Base-by-base conservation (phyloP, 2,888 invertebrate species). In the Epinotia demarniana region DNA sequence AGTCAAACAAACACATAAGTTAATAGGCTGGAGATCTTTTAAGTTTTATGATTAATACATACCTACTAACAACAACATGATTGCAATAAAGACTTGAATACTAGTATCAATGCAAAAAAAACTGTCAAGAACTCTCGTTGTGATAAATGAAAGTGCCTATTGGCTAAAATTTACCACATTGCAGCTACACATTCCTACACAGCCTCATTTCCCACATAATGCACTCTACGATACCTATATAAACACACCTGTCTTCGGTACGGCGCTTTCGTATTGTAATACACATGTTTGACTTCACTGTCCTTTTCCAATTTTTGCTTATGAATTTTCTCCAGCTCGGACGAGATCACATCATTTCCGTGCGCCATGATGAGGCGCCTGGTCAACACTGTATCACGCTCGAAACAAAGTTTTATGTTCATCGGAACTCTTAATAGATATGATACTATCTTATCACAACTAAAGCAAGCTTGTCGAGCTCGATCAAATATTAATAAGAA, bases 161-260 rank as follows among this genome's bases (percentile, higher is more conserved):
- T 39, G 39, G 39, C 9, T 39, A 9, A 39, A 39, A 39, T 39
- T 39, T 39, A 39, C 39, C 39, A 39, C 18, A n/a, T 55, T 18
- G 9, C 18, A n/a, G 0, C 9, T 58, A 27, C 13, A 27, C 23
- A 27, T 27, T 27, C 23, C 23, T 27, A 27, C 23, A 27, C 23
- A 27, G 23, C 27, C 13, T 69, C 43, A 19, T 23, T 46, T 27
- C 27, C 16, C 13, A 4, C 19, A 43, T 39, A 43, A 27, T 49
- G 55, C 63, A 57, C 57, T 33, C 63, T 43, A 27, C 13, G 2
- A 39, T 61, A 18, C 49, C 33, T n/a, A 39, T 58, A 49, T 66
- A 75, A 77, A 89, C 91, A 85, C 83, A 93, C 93, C 92, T 93
- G 93, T 87, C 89, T 89, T 43, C 85, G 82, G 77, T 92, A 90